Evolutionary conservation across 2,888 invertebrate genomes (phyloP).

Genomic region (Eilema caniola): DNA sequence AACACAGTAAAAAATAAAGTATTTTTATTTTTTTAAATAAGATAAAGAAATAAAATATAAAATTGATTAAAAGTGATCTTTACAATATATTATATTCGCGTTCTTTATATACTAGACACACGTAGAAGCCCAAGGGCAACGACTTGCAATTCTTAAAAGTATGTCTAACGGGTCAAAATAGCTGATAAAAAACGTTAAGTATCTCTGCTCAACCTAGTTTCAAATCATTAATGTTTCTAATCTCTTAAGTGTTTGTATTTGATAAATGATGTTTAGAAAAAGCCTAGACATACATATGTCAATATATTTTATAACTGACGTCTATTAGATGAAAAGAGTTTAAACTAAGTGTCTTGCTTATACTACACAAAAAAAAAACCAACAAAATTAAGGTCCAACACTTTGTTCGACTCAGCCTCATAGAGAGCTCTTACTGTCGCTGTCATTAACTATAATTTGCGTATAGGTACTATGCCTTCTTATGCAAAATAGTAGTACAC

Average conservation of each 20-base stretch:
- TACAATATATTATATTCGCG: too few species aligned
- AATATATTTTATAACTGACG: neutral
- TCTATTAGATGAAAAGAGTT: neutral
- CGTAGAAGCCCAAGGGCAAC: slow-evolving; percentile 20
- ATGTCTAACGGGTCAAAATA: slow-evolving; percentile 21
- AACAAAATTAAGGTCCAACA: too few species aligned
- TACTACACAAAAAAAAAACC: neutral
- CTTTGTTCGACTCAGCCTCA: too few species aligned
- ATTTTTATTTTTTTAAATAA: too few species aligned
- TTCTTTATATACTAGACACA: slow-evolving; percentile 10
- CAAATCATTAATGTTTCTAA: slow-evolving; percentile 15
- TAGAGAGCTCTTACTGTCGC: neutral
- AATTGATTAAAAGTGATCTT: slow-evolving; percentile 3
- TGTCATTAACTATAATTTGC: neutral
- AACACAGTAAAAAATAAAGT: neutral
- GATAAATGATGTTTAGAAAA: slow-evolving; percentile 20
- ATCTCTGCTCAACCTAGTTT: slow-evolving; percentile 17
- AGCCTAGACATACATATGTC: neutral
- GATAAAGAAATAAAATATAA: too few species aligned
- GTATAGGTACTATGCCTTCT: neutral
- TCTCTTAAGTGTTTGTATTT: slow-evolving; percentile 19
- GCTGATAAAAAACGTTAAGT: slow-evolving; percentile 34
- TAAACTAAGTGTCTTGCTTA: neutral
- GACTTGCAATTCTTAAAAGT: slow-evolving; percentile 27
- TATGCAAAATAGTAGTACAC: slow-evolving; percentile 12